Evolutionary conservation across 2,797 vertebrate species (phyloP), one percentile per base, ranked within the genome.

Genomic region (Melanotaenia maccullochi): DNA sequence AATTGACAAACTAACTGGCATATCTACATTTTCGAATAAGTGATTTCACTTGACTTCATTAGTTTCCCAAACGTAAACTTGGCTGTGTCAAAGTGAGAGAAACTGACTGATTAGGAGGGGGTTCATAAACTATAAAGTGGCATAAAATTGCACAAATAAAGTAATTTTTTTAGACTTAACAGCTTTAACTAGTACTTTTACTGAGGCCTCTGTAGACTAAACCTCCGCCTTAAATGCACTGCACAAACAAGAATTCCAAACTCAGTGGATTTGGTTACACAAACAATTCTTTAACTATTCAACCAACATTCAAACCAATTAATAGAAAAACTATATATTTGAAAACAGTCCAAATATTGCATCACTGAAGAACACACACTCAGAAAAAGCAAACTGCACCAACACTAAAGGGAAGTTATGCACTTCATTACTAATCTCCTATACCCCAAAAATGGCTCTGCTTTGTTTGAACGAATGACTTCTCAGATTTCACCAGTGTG

Each of bases 311-410:
- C 56, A 28, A 30, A 52, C n/a, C 14, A 3, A 0, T 49, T 47
- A 1, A 20, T 20, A 20, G 13, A 13, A 47, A 47, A 8, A 20
- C 2, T 20, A 20, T 2, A 13, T 40, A 14, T 11, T 36, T 4
- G n/a, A 13, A 63, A 56, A 71, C 25, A 25, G 25, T 5, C 14
- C 3, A 59, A 13, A 76, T 13, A 14, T 65, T 8, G 47, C 2
- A 9, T n/a, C 33, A 54, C 35, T 0, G 0, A 16, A 30, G 18
- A 28, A 61, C 30, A 11, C 44, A 72, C 65, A 36, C 25, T 71
- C 54, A 58, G 28, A 1, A 20, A n/a, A 69, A 47, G 22, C 6
- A 56, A 35, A 44, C 68, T 32, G 36, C 38, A 76, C 54, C 63
- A 18, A 59, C 14, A 59, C 33, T 44, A 20, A 14, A 32, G 40